phyloP scores from a whole-genome alignment of 2,888 invertebrate genomes.

The Graphium colonna region DNA sequence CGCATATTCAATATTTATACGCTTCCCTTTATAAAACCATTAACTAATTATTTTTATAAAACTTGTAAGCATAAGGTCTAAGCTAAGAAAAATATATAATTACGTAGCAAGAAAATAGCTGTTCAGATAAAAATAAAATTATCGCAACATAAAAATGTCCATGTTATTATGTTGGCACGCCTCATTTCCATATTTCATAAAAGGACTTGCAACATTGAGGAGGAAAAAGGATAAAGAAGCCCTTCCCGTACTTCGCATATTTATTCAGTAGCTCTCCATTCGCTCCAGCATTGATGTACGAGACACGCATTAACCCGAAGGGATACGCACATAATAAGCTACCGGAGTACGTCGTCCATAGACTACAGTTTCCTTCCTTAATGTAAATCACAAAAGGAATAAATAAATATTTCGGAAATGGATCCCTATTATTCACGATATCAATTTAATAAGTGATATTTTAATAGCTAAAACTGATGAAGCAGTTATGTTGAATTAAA shows the following conservation, averaged over 20 bases:
- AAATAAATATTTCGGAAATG: constrained; percentile 20
- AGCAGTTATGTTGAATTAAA: too few relatives aligned
- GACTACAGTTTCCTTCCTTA: constrained; percentile 15
- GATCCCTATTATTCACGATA: constrained; percentile 21
- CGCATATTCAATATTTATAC: too few relatives aligned
- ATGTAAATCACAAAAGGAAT: constrained; percentile 24
- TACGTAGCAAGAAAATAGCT: too few relatives aligned
- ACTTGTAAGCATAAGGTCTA: too few relatives aligned
- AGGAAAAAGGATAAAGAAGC: constrained; percentile 22
- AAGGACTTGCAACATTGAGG: neutral
- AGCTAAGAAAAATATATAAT: too few relatives aligned
- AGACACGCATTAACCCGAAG: constrained; percentile 17
- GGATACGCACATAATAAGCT: constrained; percentile 23
- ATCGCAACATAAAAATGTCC: neutral
- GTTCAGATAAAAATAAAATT: neutral
- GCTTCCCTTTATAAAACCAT: too few relatives aligned
- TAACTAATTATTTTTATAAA: too few relatives aligned
- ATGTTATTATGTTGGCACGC: neutral
- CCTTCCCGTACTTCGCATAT: constrained; percentile 4
- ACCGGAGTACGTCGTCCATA: neutral
- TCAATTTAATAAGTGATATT: too few relatives aligned
- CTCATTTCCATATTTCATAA: neutral
- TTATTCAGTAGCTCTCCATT: constrained; percentile 22
- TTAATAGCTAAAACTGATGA: too few relatives aligned
- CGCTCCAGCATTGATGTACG: constrained; percentile 6